Conservation (phyloP, 2,888 invertebrate species). For the Archips xylosteana region DNA sequence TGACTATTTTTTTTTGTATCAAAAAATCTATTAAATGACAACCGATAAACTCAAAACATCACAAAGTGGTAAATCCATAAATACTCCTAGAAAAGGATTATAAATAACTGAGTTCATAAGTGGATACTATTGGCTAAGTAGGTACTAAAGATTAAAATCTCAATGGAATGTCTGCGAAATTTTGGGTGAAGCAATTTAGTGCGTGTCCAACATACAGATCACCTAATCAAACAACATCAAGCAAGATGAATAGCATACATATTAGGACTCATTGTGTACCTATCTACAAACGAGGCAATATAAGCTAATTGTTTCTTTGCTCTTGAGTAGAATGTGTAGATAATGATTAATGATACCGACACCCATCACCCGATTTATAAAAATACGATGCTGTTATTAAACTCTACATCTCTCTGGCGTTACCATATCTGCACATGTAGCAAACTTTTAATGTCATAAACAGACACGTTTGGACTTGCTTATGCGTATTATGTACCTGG, state of each 20-base stretch:
- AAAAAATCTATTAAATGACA: too few species aligned
- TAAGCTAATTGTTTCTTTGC: background rate
- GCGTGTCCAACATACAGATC: conserved; percentile 74
- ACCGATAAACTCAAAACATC: too few species aligned
- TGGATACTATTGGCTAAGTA: background rate
- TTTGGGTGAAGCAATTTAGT: conserved; percentile 60
- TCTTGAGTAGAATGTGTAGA: background rate
- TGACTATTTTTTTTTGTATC: too few species aligned
- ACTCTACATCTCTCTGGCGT: too few species aligned
- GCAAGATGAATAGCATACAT: conserved; percentile 44
- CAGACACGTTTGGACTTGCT: too few species aligned
- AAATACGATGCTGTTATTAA: background rate
- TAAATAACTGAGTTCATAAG: background rate
- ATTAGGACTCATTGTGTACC: conserved; percentile 11
- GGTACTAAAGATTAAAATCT: conserved; percentile 51
- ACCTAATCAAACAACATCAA: conserved; percentile 62
- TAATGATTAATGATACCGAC: background rate
- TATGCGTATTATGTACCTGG: too few species aligned
- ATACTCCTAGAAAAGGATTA: background rate
- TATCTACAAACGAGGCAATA: background rate
- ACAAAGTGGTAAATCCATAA: background rate
- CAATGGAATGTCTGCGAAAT: conserved; percentile 55
- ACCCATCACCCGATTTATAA: background rate
- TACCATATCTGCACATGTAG: too few species aligned
- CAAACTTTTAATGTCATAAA: too few species aligned